These are phyloP conservation scores for Schrankia costaestrigalis DNA, from an alignment of 2,888 invertebrate species.

Conservation along the genomic window DNA sequence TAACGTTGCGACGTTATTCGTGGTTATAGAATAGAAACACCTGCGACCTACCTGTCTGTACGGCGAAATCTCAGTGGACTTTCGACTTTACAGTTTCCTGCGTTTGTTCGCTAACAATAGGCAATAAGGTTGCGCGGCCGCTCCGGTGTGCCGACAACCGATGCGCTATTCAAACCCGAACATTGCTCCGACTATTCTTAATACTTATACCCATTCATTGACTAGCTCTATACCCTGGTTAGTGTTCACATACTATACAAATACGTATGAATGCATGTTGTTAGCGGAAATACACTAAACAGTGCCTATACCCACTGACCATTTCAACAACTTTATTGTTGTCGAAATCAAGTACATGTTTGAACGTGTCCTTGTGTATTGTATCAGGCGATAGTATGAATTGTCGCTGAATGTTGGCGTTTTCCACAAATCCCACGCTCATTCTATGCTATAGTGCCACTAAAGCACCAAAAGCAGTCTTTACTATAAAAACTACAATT, in stretches of 20 bases:
- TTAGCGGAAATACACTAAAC: slow-evolving; percentile 27
- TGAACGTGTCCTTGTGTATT: too few relatives aligned
- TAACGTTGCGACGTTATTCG: slow-evolving; percentile 40
- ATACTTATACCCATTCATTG: slow-evolving; percentile 47
- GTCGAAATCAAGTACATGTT: slow-evolving; percentile 11
- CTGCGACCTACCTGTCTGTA: slow-evolving; percentile 74
- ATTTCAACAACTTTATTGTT: slow-evolving; percentile 22
- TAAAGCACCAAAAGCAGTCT: too few relatives aligned
- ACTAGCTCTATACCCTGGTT: slow-evolving; percentile 24
- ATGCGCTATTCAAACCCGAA: slow-evolving; percentile 61
- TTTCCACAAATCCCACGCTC: too few relatives aligned
- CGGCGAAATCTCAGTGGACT: slow-evolving; percentile 71
- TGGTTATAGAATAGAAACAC: slow-evolving; percentile 55
- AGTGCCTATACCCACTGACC: slow-evolving; percentile 18
- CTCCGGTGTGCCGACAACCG: slow-evolving; percentile 52
- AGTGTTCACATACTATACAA: slow-evolving; percentile 19
- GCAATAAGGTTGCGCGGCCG: slow-evolving; percentile 60
- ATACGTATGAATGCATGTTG: slow-evolving; percentile 12
- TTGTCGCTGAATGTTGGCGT: too few relatives aligned
- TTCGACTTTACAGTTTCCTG: slow-evolving; percentile 78
- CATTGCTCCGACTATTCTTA: slow-evolving; percentile 44
- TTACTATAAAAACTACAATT: too few relatives aligned
- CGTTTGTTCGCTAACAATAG: slow-evolving; percentile 75
- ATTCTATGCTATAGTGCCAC: too few relatives aligned
- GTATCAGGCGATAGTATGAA: too few relatives aligned